Conservation (phyloP, 1,140 invertebrate species). For the Platyscapa corneri region DNA sequence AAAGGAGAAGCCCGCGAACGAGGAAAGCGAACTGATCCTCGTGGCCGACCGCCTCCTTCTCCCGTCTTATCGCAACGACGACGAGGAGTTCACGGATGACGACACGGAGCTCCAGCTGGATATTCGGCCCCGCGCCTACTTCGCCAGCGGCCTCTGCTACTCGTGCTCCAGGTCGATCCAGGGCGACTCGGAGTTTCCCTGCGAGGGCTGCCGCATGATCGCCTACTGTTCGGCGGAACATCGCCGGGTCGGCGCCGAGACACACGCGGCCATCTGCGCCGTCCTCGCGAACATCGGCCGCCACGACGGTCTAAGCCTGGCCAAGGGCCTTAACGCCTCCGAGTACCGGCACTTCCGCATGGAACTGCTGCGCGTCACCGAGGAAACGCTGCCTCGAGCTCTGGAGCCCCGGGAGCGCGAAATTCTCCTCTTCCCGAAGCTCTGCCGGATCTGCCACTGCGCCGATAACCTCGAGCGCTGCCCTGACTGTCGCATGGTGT, state of each 20-base stretch:
- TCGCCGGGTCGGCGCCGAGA: slow-evolving; percentile 65
- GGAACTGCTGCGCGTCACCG: slow-evolving; percentile 77
- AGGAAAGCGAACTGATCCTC: not conserved
- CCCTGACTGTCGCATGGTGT: slow-evolving; percentile 75
- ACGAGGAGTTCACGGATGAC: slow-evolving; percentile 51
- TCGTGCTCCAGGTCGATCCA: slow-evolving; percentile 66
- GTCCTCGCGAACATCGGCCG: slow-evolving; percentile 56
- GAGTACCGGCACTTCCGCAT: slow-evolving; percentile 78
- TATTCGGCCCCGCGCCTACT: slow-evolving; percentile 65
- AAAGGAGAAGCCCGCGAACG: too few species aligned
- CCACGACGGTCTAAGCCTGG: slow-evolving; percentile 71
- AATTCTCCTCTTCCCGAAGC: slow-evolving; percentile 79
- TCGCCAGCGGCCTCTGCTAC: slow-evolving; percentile 67
- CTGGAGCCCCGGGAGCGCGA: slow-evolving; percentile 81
- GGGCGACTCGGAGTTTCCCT: slow-evolving; percentile 56
- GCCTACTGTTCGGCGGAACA: slow-evolving; percentile 76
- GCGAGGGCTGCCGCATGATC: slow-evolving; percentile 74
- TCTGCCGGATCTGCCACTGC: slow-evolving; percentile 74
- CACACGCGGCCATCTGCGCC: slow-evolving; percentile 73
- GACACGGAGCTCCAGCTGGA: slow-evolving; percentile 63
- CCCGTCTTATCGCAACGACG: slow-evolving; percentile 15
- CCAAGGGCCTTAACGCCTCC: slow-evolving; percentile 74
- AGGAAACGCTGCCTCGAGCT: slow-evolving; percentile 76
- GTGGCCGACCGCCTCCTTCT: slow-evolving; percentile 26
- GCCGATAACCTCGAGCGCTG: slow-evolving; percentile 76